Base-by-base conservation (phyloP, 2,113 vertebrate genomes). In the Crotalus viridis region DNA sequence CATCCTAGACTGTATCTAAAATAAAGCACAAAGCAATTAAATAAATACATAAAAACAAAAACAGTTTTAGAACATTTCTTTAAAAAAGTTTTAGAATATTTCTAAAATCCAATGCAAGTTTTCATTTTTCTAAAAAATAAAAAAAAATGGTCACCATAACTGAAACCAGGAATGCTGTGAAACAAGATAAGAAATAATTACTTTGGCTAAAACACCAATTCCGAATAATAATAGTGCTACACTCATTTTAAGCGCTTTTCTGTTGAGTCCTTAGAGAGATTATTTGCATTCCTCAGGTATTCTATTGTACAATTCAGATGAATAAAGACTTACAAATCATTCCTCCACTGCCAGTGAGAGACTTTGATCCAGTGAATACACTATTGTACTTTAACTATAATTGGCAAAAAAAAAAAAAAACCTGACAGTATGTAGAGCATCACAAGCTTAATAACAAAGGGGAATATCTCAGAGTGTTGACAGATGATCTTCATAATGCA, bases 271-370 rank as follows among this genome's bases (percentile, higher is more conserved):
- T 98, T 97, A 97, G 98, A 98, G 98, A 98, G 97, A 98, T 98
- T 98, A 99, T 99, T 99, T 99, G 98, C 99, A 99, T 99, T 99
- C 98, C 98, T 99, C 98, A 99, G 98, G 99, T 99, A 98, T 98
- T 98, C 98, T 98, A 98, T 98, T 98, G 98, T 98, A 98, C 98
- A 98, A 98, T 98, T 98, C 98, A 98, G 97, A 98, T 98, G 98
- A 98, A 99, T 99, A 99, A 99, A 99, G 99, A 99, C 99, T 99
- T 98, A 99, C 98, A 99, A 99, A 99, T 99, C 99, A 99, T 98
- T 98, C 98, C 98, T 98, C 98, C 98, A 98, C 98, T 96, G 98
- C 98, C 98, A 99, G 98, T 98, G 98, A 97, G 98, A 99, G 98
- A 98, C 99, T 99, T 98, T 98, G 98, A 99, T 99, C 98, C 98